Base-by-base conservation (phyloP, 2,888 invertebrate genomes). In the Netelia melanura region DNA sequence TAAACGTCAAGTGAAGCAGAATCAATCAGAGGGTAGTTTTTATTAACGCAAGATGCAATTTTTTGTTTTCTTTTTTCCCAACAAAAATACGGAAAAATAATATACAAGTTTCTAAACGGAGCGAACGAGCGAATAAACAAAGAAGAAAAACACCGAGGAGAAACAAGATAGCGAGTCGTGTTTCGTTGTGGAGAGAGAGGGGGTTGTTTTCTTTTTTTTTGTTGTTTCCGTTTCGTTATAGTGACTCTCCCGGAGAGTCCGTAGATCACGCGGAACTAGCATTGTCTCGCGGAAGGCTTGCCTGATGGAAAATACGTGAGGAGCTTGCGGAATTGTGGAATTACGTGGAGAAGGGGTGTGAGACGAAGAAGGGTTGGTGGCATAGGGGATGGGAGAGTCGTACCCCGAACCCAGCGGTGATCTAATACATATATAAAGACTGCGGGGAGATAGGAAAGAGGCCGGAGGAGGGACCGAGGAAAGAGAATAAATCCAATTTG, bases 281-380 rank as follows among this genome's bases (percentile, higher is more conserved):
- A 82, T 84, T 84, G 81, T 81, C 86, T 83, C 83, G 64, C 72
- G 80, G 72, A 83, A 86, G 75, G 84, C 76, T 79, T 83, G 86
- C 79, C 79, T 77, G 78, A 86, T 84, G 80, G 83, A 62, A 74
- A 78, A 76, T 83, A 86, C 82, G 87, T 85, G 86, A 83, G 75
- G 52, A 43, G 84, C 52, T 72, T 86, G 82, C 58, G 79, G 75
- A 84, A 67, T 85, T 71, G 74, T 38, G 71, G 78, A 85, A 85
- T 79, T 85, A 82, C 70, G 84, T 75, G 25, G 67, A 52, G 70
- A 77, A 68, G 67, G 25, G 17, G 56, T 0, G 25, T 64, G n/a
- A 38, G 44, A 30, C 21, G 21, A 30, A 30, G 30, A 30, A 44
- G 54, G 56, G 83, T 85, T 65, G 76, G 30, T 30, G 30, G 30